phyloP scores from a whole-genome alignment of 1,140 invertebrate genomes.

The Mylabris phalerata region DNA sequence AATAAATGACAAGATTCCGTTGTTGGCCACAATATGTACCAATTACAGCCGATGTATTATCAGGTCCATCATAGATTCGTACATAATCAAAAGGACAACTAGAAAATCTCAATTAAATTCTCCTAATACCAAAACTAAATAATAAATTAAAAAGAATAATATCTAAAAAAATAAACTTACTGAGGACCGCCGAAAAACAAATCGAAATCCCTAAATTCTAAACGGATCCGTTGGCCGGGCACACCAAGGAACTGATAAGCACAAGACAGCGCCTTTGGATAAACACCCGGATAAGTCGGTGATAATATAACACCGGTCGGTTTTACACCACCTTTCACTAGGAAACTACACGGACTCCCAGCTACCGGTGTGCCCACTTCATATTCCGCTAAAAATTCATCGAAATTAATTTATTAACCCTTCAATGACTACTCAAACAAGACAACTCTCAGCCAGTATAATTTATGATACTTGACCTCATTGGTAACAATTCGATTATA shows the following conservation, averaged over 20 bases:
- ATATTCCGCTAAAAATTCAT: constrained; percentile 62
- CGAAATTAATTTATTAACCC: background rate
- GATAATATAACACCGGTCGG: constrained; percentile 81
- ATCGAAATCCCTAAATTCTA: constrained; percentile 98
- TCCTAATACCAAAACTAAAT: background rate
- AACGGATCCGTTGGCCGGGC: constrained; percentile 80
- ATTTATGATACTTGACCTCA: background rate
- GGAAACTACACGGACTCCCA: constrained; percentile 75
- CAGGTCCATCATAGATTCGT: constrained; percentile 90
- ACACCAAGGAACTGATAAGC: constrained; percentile 91
- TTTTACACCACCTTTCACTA: constrained; percentile 67
- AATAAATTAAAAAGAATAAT: too few species aligned
- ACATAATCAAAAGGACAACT: constrained; percentile 99
- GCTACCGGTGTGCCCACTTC: constrained; percentile 81
- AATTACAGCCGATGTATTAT: constrained; percentile 79
- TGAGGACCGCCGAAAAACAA: constrained; percentile 97
- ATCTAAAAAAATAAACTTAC: constrained; percentile 58
- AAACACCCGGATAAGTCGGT: constrained; percentile 97
- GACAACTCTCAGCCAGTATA: background rate
- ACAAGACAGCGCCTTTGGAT: constrained; percentile 93
- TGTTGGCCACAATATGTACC: constrained; percentile 98
- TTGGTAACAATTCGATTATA: background rate
- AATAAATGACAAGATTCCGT: constrained; percentile 89
- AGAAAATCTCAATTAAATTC: constrained; percentile 31
- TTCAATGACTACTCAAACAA: background rate